Percentiles rank a stretch among this genome's conserved stretches.
Evolutionary conservation across 2,113 vertebrate genomes (phyloP).

Genomic region (Tympanuchus pallidicinctus): DNA sequence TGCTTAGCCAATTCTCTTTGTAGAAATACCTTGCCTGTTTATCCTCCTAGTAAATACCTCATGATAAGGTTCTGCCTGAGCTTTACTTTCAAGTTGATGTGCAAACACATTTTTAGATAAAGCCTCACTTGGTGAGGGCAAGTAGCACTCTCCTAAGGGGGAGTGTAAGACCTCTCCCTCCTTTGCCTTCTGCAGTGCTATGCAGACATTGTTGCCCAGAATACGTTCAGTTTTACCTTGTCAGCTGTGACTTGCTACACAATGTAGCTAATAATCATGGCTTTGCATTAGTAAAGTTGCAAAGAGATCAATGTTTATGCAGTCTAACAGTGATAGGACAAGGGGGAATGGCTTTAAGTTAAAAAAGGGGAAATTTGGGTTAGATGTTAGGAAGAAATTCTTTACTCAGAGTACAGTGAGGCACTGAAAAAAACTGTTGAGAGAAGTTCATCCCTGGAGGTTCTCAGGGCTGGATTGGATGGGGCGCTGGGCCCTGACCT

Average conservation of each 20-base stretch:
- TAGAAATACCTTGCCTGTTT: not conserved
- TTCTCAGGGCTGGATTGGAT: no score
- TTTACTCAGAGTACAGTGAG: no score
- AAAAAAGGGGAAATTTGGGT: no score
- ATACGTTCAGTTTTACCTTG: not conserved
- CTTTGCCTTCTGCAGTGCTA: not conserved
- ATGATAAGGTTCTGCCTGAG: not conserved
- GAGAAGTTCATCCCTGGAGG: no score
- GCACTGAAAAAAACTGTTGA: no score
- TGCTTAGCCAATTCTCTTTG: not conserved
- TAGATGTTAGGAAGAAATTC: no score
- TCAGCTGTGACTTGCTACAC: not conserved
- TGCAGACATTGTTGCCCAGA: not conserved
- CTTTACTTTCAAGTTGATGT: not conserved
- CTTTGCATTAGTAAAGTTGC: not conserved
- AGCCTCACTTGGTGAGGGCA: not conserved
- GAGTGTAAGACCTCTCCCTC: not conserved
- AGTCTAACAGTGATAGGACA: no score
- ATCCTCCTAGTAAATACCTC: not conserved
- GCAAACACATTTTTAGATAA: not conserved
- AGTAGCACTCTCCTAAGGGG: not conserved
- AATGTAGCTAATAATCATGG: not conserved
- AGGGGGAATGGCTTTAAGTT: no score
- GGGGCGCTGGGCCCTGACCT: no score
- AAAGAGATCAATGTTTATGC: not conserved